These are phyloP conservation scores for Limnodromus scolopaceus DNA, from an alignment of 2,797 vertebrate genomes.

Conservation along the genomic window DNA sequence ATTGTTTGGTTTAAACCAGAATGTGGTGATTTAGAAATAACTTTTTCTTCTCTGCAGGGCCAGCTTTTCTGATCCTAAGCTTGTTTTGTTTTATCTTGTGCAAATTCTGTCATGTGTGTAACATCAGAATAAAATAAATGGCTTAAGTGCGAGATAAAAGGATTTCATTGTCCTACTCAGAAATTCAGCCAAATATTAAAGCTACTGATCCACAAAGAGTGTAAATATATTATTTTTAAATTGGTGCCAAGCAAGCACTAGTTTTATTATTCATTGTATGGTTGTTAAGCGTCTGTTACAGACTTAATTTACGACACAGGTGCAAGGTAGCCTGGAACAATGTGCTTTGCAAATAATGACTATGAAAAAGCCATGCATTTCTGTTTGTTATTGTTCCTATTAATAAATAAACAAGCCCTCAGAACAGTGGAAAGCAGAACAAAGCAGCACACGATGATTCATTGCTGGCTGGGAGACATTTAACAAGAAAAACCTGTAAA, in stretches of 20 bases:
- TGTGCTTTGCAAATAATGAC: background rate
- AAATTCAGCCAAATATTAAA: conserved; percentile 49
- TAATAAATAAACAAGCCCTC: conserved; percentile 31
- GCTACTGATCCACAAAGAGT: conserved; percentile 28
- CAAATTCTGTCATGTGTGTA: background rate
- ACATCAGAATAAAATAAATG: conserved; percentile 11
- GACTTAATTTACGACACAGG: conserved; percentile 7
- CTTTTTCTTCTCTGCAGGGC: background rate
- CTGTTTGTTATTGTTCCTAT: conserved; percentile 6
- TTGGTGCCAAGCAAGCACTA: background rate
- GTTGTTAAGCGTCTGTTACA: background rate
- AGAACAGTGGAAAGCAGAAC: background rate
- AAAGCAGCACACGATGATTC: background rate
- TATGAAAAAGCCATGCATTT: background rate
- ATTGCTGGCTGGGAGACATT: background rate
- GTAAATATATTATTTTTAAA: conserved; percentile 64
- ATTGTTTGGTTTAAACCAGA: conserved; percentile 4
- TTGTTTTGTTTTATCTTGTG: background rate
- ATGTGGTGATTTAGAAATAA: background rate
- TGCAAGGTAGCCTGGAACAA: conserved; percentile 3
- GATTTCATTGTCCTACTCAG: conserved; percentile 47
- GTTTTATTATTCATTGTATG: background rate
- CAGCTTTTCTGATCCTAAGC: background rate
- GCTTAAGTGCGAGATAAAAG: conserved; percentile 25
- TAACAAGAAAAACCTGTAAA: background rate